Evolutionary conservation across 2,113 vertebrate genomes (phyloP).

Genomic region (Tinamus guttatus): DNA sequence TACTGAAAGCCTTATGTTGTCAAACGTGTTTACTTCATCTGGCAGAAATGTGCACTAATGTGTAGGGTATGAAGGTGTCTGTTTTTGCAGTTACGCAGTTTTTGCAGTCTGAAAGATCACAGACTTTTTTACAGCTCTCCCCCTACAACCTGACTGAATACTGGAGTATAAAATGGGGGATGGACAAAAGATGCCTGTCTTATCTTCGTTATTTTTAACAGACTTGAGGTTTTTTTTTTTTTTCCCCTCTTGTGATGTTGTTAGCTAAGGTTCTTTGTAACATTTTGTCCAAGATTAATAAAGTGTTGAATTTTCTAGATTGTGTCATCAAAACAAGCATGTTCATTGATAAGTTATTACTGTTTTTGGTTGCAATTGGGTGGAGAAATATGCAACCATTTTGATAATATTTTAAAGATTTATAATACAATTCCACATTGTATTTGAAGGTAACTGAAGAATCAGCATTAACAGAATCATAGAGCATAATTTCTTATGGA

Average conservation of each 20-base stretch:
- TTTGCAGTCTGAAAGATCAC: not conserved
- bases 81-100: not conserved
- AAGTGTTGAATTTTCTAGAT: not conserved
- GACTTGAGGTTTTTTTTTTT: not conserved
- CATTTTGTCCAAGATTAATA: not conserved
- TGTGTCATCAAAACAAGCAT: not conserved
- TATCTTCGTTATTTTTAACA: not conserved
- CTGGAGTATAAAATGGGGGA: not conserved
- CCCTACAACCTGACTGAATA: not conserved
- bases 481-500: not conserved
- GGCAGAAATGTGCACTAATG: not conserved
- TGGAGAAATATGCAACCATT: not conserved
- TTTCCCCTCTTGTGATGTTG: not conserved
- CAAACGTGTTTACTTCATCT: constrained; percentile 26
- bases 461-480: not conserved
- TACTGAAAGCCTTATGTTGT: constrained; percentile 32
- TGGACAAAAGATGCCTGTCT: not conserved
- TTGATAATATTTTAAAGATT: not conserved
- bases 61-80: not conserved
- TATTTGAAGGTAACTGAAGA: not conserved
- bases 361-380: not conserved
- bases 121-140: not conserved
- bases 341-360: not conserved
- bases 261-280: not conserved
- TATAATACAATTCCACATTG: not conserved